Conservation (phyloP, 1,140 invertebrate species). For the Drosophila repleta region DNA sequence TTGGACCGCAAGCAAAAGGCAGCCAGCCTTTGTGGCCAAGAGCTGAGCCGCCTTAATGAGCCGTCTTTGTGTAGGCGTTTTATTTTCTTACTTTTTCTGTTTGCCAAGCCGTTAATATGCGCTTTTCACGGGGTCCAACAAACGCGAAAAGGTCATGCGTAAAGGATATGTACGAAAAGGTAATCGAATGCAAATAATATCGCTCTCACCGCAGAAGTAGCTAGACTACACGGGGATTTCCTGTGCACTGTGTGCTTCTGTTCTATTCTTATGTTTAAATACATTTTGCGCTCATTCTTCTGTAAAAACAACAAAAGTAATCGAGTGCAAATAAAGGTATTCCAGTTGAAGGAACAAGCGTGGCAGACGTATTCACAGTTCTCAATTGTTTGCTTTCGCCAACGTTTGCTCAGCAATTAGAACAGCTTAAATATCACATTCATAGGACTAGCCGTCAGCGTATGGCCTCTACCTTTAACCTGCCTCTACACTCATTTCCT, state of each 20-base stretch:
- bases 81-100: neutral
- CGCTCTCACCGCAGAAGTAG: neutral
- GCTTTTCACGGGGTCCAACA: conserved; percentile 7
- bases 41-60: conserved; percentile 21
- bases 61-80: conserved; percentile 24
- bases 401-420: too few relatives aligned
- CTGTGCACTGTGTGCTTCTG: too few relatives aligned
- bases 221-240: too few relatives aligned
- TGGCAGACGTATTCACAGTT: too few relatives aligned
- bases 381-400: too few relatives aligned
- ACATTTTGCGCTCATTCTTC: too few relatives aligned
- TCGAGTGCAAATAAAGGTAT: neutral
- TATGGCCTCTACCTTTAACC: too few relatives aligned
- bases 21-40: conserved; percentile 16
- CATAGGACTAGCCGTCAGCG: too few relatives aligned
- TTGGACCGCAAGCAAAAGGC: conserved; percentile 10
- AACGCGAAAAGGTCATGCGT: conserved; percentile 7
- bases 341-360: too few relatives aligned
- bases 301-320: neutral
- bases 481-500: neutral
- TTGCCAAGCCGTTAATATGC: conserved; percentile 28
- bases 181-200: neutral
- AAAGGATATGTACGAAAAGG: neutral
- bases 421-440: too few relatives aligned
- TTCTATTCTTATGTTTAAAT: too few relatives aligned